phyloP scores from a whole-genome alignment of 2,797 vertebrate genomes.

The Cossypha niveicapilla region DNA sequence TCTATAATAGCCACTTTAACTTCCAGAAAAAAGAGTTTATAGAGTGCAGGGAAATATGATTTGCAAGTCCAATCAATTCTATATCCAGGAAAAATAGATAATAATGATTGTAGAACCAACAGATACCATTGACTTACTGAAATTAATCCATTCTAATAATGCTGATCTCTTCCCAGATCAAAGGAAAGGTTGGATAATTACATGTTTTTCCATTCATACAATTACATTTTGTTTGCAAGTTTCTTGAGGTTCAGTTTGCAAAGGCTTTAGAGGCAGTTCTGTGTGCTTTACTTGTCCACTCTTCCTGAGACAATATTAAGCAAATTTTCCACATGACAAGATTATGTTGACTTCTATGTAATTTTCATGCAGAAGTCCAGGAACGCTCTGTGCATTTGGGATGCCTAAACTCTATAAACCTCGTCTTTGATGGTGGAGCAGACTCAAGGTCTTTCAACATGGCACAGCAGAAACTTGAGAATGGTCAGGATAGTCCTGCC shows the following conservation, averaged over 20 bases:
- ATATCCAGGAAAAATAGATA: constrained; percentile 1
- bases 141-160: constrained; percentile 16
- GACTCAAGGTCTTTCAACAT: neutral
- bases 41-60: constrained; percentile 1
- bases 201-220: neutral
- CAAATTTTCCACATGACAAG: neutral
- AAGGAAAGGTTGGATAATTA: neutral
- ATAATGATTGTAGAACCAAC: neutral
- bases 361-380: neutral
- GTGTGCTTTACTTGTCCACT: neutral
- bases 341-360: neutral
- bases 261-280: neutral
- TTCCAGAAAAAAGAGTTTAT: neutral
- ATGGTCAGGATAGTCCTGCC: neutral
- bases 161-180: neutral
- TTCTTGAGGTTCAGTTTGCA: neutral
- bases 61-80: constrained; percentile 28
- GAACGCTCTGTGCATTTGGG: neutral
- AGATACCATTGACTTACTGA: neutral
- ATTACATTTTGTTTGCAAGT: neutral
- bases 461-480: neutral
- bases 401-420: neutral
- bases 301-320: neutral
- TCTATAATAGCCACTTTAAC: neutral
- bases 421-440: accelerated